Base-by-base conservation (phyloP, 2,888 invertebrate genomes). In the Cheilosia scutellata region DNA sequence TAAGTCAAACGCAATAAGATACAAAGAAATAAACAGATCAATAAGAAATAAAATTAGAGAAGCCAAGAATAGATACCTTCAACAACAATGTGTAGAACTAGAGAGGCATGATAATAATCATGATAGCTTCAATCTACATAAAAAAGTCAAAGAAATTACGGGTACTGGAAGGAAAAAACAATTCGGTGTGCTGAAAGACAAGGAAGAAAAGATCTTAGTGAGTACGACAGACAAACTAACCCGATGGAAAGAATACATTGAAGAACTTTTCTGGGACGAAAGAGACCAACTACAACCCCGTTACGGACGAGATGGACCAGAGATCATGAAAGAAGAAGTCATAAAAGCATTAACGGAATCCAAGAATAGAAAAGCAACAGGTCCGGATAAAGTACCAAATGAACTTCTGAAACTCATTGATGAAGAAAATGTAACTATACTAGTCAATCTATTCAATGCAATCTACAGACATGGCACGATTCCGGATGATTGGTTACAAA, bases 161-260 rank as follows among this genome's bases (percentile, higher is more conserved):
- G 31, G 37, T 4, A 65, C 9, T n/a, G 25, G 13, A 25, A 33
- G 25, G 6, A 49, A 49, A 37, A 65, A 51, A 5, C 53, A 66
- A n/a, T 16, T 16, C 13, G 25, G 20, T 4, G 13, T 33, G 5
- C 29, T 53, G 53, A 66, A 53, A 53, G 53, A 53, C 6, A 66
- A 49, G 33, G 51, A 31, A 37, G 51, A 25, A 2, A 51, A 51
- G 4, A 51, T 37, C 13, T 4, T 65, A 65, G n/a, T 65, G 25
- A 25, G 25, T 5, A 49, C 25, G 9, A 66, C 51, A 33, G 51
- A 51, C 27, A 51, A 66, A 27, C 2, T 16, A 16, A 11, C 2
- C 6, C n/a, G 68, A 16, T 31, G 68, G 68, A 51, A 68, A 55
- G 66, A 68, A 42, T 68, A 55, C 27, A 68, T 53, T 5, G 66